phyloP scores from a whole-genome alignment of 2,113 vertebrate genomes.

The Chaetodon trifascialis region DNA sequence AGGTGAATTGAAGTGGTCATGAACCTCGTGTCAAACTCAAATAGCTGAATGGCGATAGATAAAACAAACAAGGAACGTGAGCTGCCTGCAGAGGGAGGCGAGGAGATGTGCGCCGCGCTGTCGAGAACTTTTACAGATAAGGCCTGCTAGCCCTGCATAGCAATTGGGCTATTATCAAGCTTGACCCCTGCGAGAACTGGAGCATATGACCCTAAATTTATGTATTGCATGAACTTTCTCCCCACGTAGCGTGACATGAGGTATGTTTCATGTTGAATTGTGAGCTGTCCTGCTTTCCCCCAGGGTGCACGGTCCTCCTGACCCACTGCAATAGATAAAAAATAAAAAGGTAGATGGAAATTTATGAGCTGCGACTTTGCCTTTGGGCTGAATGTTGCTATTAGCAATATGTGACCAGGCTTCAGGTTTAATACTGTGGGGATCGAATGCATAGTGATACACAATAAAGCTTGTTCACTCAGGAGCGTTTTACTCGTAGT shows the following conservation, averaged over 20 bases:
- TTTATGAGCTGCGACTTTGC: constrained; percentile 60
- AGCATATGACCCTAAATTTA: constrained; percentile 74
- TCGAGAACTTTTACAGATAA: constrained; percentile 76
- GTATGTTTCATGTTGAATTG: constrained; percentile 70
- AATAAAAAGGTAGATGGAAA: constrained; percentile 53
- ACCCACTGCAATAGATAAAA: constrained; percentile 35
- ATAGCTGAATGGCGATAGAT: constrained; percentile 80
- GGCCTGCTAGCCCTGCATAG: constrained; percentile 58
- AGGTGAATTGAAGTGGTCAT: constrained; percentile 81
- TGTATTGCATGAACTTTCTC: constrained; percentile 72
- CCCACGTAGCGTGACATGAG: constrained; percentile 59
- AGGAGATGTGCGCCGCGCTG: constrained; percentile 24
- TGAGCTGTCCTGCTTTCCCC: constrained; percentile 59
- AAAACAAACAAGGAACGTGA: constrained; percentile 81
- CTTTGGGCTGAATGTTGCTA: constrained; percentile 58
- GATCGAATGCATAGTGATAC: constrained; percentile 31
- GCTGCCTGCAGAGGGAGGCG: constrained; percentile 54
- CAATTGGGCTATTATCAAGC: constrained; percentile 65
- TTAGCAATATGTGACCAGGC: constrained; percentile 51
- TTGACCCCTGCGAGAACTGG: constrained; percentile 61
- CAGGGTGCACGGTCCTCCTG: constrained; percentile 46
- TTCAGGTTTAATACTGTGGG: constrained; percentile 46
- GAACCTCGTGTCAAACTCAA: constrained; percentile 80
- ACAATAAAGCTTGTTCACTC: constrained; percentile 38
- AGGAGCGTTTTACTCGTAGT: constrained; percentile 25